A percentile compares a stretch with the other conserved stretches of the same genome.
These are phyloP conservation scores for Myrmophylax atrothorax DNA, from an alignment of 2,113 vertebrate species.

Conservation along the genomic window DNA sequence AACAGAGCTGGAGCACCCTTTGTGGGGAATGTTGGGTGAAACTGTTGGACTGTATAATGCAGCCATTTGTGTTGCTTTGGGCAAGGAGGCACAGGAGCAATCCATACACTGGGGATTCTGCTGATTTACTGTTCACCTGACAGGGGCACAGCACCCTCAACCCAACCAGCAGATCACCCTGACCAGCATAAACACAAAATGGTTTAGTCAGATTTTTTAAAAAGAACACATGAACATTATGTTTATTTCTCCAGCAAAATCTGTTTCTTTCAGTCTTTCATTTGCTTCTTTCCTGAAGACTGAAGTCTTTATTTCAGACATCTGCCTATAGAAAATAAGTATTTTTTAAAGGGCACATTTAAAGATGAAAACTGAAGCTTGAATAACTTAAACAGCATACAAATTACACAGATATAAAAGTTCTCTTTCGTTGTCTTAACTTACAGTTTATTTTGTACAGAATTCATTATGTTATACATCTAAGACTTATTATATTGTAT, in stretches of 20 bases:
- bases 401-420: slow-evolving; percentile 51
- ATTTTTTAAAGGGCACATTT: slow-evolving; percentile 32
- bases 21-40: neutral
- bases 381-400: slow-evolving; percentile 59
- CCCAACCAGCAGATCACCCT: neutral
- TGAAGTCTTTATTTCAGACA: slow-evolving; percentile 66
- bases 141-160: neutral
- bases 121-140: too few relatives aligned
- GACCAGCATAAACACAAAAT: neutral
- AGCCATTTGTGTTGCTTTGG: neutral
- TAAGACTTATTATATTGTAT: slow-evolving; percentile 29
- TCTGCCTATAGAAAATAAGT: slow-evolving; percentile 20
- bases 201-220: neutral
- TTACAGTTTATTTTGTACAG: slow-evolving; percentile 53
- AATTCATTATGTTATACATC: slow-evolving; percentile 35
- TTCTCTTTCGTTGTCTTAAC: slow-evolving; percentile 32
- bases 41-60: neutral
- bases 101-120: neutral
- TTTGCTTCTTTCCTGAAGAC: slow-evolving; percentile 55
- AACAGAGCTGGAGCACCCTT: neutral
- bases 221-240: neutral
- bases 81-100: accelerated
- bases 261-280: slow-evolving; percentile 60
- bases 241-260: slow-evolving; percentile 75
- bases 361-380: slow-evolving; percentile 47